phyloP scores from a whole-genome alignment of 2,797 vertebrate species.

The Vultur gryphus region DNA sequence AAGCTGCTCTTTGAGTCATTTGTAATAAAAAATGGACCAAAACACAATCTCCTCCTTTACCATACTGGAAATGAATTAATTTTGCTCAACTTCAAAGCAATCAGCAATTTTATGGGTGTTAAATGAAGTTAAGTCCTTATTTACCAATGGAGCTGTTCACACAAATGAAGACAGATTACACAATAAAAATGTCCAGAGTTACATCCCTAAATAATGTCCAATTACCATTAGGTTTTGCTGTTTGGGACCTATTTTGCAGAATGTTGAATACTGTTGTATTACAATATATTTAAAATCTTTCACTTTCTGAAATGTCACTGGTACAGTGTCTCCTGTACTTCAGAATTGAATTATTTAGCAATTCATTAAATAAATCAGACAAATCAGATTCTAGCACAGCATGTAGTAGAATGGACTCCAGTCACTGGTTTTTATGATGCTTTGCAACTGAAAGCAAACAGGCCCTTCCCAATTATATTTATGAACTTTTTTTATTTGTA shows the following conservation, averaged over 20 bases:
- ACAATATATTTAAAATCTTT: neutral
- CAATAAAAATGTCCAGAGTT: slow-evolving; percentile 3
- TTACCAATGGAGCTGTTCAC: neutral
- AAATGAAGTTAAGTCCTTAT: slow-evolving; percentile 29
- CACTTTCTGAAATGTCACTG: neutral
- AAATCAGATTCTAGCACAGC: slow-evolving; percentile 5
- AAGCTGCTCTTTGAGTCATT: neutral
- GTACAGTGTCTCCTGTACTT: neutral
- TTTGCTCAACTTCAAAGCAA: slow-evolving; percentile 3
- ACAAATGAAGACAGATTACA: slow-evolving; percentile 13
- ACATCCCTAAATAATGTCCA: slow-evolving; percentile 20
- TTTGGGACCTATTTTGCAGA: neutral
- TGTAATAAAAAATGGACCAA: neutral
- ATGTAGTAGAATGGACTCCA: neutral
- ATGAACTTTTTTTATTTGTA: neutral
- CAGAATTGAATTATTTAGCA: neutral
- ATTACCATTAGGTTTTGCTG: neutral
- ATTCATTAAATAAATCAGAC: slow-evolving; percentile 18
- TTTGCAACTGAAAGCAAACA: neutral
- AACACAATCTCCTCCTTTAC: neutral
- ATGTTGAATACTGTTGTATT: neutral
- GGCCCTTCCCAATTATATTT: neutral
- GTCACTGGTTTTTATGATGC: neutral
- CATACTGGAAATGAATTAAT: slow-evolving; percentile 7
- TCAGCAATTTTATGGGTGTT: slow-evolving; percentile 20